Evolutionary conservation across 2,888 invertebrate genomes (phyloP).

Genomic region (Drosophila eohydei): DNA sequence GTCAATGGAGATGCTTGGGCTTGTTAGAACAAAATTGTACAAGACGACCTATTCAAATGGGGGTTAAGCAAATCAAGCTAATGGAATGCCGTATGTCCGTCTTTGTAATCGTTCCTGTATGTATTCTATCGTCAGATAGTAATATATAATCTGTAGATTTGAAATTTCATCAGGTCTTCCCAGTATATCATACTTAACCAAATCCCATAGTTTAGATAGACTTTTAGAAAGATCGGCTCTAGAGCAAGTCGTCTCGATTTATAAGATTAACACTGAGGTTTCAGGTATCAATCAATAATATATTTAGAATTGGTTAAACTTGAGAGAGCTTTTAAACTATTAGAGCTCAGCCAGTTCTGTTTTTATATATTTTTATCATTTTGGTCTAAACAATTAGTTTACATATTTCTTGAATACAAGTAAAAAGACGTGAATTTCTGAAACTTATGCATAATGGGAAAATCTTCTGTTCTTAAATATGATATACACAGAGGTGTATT

Average conservation of each 20-base stretch:
- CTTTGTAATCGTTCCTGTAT: not conserved
- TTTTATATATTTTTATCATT: not conserved
- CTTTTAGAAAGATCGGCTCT: not conserved
- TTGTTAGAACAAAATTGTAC: not conserved
- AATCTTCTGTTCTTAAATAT: too few relatives aligned
- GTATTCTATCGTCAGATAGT: too few relatives aligned
- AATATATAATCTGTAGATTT: not conserved
- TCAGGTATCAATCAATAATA: too few relatives aligned
- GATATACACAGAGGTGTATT: not conserved
- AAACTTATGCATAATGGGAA: not conserved
- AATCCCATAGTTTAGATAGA: not conserved
- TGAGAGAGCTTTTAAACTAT: too few relatives aligned
- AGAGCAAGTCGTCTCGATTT: too few relatives aligned
- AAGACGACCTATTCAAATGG: not conserved
- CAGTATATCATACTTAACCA: not conserved
- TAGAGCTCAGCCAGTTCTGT: not conserved
- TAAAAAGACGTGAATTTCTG: not conserved
- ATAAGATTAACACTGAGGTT: not conserved
- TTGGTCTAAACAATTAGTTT: not conserved
- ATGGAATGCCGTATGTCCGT: not conserved
- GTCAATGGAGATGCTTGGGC: not conserved
- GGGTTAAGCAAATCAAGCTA: not conserved
- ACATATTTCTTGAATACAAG: not conserved
- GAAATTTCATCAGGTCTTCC: not conserved
- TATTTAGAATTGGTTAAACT: too few relatives aligned